A percentile compares a stretch with the other conserved stretches of the same genome.
Conservation (phyloP, 1,140 invertebrate species). For the Macrobrachium rosenbergii region DNA sequence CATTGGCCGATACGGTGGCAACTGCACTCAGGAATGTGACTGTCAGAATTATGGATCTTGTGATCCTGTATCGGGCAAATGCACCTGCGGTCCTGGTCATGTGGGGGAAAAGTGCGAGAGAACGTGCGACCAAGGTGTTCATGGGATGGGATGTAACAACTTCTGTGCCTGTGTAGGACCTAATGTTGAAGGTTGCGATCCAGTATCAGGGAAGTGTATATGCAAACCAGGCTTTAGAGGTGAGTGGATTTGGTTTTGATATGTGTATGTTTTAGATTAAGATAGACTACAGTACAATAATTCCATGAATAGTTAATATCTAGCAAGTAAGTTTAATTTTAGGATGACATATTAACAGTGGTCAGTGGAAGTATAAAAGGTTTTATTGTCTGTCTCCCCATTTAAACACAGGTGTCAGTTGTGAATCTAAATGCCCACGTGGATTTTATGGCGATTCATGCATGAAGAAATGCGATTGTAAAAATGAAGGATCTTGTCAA, state of each 20-base stretch:
- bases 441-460: slow-evolving; percentile 87
- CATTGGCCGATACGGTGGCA: slow-evolving; percentile 78
- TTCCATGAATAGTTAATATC: not conserved
- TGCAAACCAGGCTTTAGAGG: slow-evolving; percentile 87
- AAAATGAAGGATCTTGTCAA: slow-evolving; percentile 88
- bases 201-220: slow-evolving; percentile 84
- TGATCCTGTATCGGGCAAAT: slow-evolving; percentile 83
- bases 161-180: slow-evolving; percentile 80
- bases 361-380: not conserved
- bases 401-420: slow-evolving; percentile 77
- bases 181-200: slow-evolving; percentile 83
- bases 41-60: slow-evolving; percentile 83
- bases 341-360: no score
- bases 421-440: slow-evolving; percentile 84
- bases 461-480: slow-evolving; percentile 84
- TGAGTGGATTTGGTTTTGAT: slow-evolving; percentile 68
- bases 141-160: slow-evolving; percentile 81
- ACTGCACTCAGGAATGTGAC: slow-evolving; percentile 79
- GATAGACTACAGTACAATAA: not conserved
- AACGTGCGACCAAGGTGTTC: slow-evolving; percentile 78
- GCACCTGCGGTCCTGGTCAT: slow-evolving; percentile 89
- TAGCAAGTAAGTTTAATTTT: no score
- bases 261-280: not conserved
- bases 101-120: slow-evolving; percentile 83
- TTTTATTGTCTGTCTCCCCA: not conserved